Evolutionary conservation across 2,888 invertebrate genomes (phyloP).

Genomic region (Acholoe squamosa): DNA sequence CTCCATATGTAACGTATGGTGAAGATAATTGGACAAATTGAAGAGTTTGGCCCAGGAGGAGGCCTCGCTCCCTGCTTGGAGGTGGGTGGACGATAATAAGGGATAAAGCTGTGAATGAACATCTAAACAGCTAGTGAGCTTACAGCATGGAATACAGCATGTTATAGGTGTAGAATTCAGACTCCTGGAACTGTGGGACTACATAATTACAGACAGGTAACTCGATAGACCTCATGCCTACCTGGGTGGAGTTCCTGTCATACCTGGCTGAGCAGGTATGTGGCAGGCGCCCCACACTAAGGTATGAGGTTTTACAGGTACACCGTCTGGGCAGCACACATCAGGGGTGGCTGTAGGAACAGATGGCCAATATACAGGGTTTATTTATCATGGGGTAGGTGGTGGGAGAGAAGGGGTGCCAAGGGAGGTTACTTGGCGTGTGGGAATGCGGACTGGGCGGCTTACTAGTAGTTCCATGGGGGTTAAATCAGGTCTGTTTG

Average conservation of each 20-base stretch:
- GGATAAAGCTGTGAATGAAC: not conserved
- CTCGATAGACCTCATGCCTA: not conserved
- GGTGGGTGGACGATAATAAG: constrained; percentile 10
- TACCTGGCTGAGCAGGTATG: not conserved
- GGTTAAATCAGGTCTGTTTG: constrained; percentile 40
- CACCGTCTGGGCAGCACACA: not conserved
- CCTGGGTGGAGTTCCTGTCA: constrained; percentile 44
- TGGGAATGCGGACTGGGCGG: constrained; percentile 2
- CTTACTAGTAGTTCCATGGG: not conserved
- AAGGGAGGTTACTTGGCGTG: not conserved
- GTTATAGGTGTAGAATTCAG: no score
- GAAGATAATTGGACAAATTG: constrained; percentile 27
- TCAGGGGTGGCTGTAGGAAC: not conserved
- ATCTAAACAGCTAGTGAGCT: not conserved
- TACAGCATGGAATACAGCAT: not conserved
- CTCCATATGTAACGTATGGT: not conserved
- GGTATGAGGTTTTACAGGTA: not conserved
- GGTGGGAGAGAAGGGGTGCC: not conserved
- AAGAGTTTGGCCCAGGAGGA: not conserved
- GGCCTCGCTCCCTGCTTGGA: not conserved
- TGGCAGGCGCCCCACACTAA: not conserved
- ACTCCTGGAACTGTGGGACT: not conserved
- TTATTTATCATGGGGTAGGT: not conserved
- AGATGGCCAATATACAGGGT: constrained; percentile 34
- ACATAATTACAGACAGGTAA: not conserved